Conservation (phyloP, 2,888 invertebrate species). For the Nephrotoma guestfalica region DNA sequence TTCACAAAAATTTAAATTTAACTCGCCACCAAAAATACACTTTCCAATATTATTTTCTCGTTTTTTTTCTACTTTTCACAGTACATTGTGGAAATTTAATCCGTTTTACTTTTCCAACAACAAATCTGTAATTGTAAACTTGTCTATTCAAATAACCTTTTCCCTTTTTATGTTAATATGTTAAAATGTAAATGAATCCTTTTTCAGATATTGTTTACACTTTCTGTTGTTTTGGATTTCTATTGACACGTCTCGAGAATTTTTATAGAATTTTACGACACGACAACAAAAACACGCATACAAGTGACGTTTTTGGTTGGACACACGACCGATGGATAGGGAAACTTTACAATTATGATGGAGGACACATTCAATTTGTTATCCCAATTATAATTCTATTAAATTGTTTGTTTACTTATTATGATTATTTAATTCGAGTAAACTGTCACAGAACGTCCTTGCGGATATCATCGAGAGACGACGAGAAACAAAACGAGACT, state of each 20-base stretch:
- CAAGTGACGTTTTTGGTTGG: background rate
- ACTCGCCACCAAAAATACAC: background rate
- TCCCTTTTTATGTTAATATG: background rate
- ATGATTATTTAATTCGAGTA: background rate
- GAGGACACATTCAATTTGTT: background rate
- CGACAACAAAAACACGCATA: background rate
- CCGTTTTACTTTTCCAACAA: background rate
- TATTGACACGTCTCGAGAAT: background rate
- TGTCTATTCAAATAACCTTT: background rate
- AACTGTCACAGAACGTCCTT: background rate
- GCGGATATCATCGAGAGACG: background rate
- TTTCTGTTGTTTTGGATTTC: background rate
- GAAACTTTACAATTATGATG: background rate
- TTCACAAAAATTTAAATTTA: background rate
- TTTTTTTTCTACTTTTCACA: background rate
- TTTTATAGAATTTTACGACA: background rate
- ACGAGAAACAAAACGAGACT: background rate
- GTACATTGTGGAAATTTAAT: background rate
- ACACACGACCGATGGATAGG: background rate
- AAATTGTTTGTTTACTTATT: background rate
- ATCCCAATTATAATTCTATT: background rate
- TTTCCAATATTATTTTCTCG: background rate
- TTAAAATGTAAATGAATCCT: background rate
- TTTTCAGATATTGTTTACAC: background rate
- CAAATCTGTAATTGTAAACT: background rate